Percentiles rank a stretch among this genome's conserved stretches.
Evolutionary conservation across 2,113 vertebrate species (phyloP).

Genomic region (Aptenodytes forsteri): DNA sequence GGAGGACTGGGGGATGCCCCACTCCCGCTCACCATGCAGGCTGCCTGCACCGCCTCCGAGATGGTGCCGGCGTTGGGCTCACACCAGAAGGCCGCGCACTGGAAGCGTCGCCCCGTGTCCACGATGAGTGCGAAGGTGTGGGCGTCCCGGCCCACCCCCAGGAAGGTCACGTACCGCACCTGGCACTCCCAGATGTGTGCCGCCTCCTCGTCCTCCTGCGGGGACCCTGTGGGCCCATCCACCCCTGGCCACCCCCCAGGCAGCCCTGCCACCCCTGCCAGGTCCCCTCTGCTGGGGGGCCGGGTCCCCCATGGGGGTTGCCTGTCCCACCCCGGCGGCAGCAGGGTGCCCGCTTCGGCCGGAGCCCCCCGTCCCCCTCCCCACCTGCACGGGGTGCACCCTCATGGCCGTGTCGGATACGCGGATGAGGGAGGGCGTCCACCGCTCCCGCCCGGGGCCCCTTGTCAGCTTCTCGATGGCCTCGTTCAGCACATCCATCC

Average conservation of each 20-base stretch:
- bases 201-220: slow-evolving; percentile 72
- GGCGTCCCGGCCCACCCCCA: slow-evolving; percentile 78
- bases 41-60: slow-evolving; percentile 82
- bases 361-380: background rate
- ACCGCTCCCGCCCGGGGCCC: slow-evolving; percentile 77
- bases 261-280: background rate
- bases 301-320: rapidly evolving
- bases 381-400: slow-evolving; percentile 81
- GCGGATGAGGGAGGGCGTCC: slow-evolving; percentile 83
- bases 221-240: background rate
- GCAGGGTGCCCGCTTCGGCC: background rate
- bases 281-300: background rate
- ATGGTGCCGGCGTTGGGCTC: slow-evolving; percentile 80
- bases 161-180: slow-evolving; percentile 92
- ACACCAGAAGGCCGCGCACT: slow-evolving; percentile 83
- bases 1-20: rapidly evolving
- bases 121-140: slow-evolving; percentile 81
- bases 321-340: background rate
- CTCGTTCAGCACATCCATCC: slow-evolving; percentile 93
- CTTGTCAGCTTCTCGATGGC: slow-evolving; percentile 88
- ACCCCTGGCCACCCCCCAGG: background rate
- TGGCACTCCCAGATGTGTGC: slow-evolving; percentile 90
- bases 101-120: slow-evolving; percentile 75
- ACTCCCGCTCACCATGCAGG: slow-evolving; percentile 77
- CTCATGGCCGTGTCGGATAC: slow-evolving; percentile 88